Conservation (phyloP, 2,113 vertebrate genomes). For the Lipotes vexillifer region DNA sequence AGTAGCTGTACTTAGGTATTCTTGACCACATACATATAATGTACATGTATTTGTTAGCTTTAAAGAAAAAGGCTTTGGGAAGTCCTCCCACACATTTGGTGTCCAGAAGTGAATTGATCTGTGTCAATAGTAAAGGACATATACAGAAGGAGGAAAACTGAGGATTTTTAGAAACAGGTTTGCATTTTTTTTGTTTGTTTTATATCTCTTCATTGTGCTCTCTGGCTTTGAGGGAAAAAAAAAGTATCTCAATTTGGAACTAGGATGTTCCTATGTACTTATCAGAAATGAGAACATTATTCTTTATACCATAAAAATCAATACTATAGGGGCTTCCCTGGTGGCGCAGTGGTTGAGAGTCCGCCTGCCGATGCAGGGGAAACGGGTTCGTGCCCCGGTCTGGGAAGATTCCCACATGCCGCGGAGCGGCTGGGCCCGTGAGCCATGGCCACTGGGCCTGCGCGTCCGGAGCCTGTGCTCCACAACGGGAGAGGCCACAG, state of each 20-base stretch:
- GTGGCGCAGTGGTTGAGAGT: too few relatives aligned
- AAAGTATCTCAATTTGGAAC: neutral
- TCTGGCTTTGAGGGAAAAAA: neutral
- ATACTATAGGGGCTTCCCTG: too few relatives aligned
- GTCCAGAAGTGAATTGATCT: neutral
- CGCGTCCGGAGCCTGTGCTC: too few relatives aligned
- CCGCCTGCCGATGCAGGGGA: too few relatives aligned
- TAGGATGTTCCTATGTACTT: neutral
- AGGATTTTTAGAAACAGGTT: neutral
- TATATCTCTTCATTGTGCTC: neutral
- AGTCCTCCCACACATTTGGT: neutral
- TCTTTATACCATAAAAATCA: neutral
- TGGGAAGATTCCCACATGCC: too few relatives aligned
- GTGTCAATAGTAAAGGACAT: neutral
- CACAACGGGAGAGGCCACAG: too few relatives aligned
- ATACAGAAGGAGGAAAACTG: neutral
- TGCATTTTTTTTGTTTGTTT: neutral
- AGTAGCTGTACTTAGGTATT: neutral
- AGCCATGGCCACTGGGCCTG: too few relatives aligned
- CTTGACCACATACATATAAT: too few relatives aligned
- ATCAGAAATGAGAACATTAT: neutral
- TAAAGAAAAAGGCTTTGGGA: neutral
- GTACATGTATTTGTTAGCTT: neutral
- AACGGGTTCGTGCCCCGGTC: too few relatives aligned
- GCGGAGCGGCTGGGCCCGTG: too few relatives aligned